Conservation (phyloP, 2,797 vertebrate species). For the Rhodeus uyekii region DNA sequence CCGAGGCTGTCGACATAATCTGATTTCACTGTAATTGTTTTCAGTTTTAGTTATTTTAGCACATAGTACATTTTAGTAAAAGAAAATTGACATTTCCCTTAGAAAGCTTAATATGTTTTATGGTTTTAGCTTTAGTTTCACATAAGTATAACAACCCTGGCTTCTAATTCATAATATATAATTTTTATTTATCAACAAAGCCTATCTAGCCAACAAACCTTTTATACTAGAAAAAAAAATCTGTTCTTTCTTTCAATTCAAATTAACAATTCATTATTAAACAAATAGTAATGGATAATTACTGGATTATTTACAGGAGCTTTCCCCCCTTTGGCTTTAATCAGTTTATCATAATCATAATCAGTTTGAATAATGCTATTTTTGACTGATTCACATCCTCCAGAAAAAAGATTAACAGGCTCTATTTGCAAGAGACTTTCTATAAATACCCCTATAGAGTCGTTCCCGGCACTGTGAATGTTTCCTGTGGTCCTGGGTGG, state of each 20-base stretch:
- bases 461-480: neutral
- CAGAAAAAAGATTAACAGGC: conserved; percentile 33
- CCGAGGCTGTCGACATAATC: too few species aligned
- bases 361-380: conserved; percentile 3
- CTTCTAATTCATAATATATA: neutral
- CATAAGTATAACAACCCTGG: neutral
- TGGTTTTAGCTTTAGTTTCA: neutral
- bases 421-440: conserved; percentile 15
- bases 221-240: neutral
- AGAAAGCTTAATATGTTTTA: neutral
- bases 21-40: too few species aligned
- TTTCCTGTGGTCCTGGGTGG: conserved; percentile 43
- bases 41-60: neutral
- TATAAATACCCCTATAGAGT: conserved; percentile 44
- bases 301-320: neutral
- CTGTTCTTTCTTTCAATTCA: neutral
- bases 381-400: conserved; percentile 12
- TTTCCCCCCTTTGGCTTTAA: neutral
- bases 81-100: neutral
- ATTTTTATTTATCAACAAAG: neutral
- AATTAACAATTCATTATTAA: neutral
- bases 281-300: neutral
- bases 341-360: neutral
- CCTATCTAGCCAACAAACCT: neutral
- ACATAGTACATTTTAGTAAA: neutral